Base-by-base conservation (phyloP, 2,888 invertebrate species). In the Neuroscelio doddi region DNA sequence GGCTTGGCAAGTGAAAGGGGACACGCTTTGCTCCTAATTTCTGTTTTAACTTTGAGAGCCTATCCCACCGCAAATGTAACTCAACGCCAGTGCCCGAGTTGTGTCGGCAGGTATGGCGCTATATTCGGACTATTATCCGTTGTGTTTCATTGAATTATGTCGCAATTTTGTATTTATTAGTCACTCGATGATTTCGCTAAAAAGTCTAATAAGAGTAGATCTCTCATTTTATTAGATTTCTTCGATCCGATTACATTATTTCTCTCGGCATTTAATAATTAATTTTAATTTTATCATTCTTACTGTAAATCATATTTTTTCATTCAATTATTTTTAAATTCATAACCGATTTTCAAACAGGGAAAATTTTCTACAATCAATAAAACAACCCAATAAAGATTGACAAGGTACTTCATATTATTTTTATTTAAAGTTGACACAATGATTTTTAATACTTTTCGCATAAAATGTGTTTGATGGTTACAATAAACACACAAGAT, bases 1-100 rank as follows among this genome's bases (percentile, higher is more conserved):
- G 76, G 83, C 82, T 83, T 82, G 79, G 82, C 80, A 84, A 83
- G 83, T 83, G 83, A 84, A 84, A 84, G 84, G 84, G 83, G 83
- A 83, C 82, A 84, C 78, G 81, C 78, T 81, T 78, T 82, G 81
- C 81, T 84, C 83, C 83, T 82, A 84, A 84, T 84, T 84, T 84
- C 82, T 82, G 83, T 72, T 78, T 81, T 77, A 78, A 78, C 78
- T 80, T 74, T 69, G 70, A 64, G 72, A 75, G 75, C 76, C 76
- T 76, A 76, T 71, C 66, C 67, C 69, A 57, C 51, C 52, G 65
- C 58, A 63, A 61, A 49, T 66, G 65, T 65, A 68, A 66, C 69
- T 70, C 67, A 59, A 67, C 62, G 63, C 65, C 64, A 52, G 45
- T 64, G 49, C 65, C 64, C 64, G 66, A 58, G 55, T 57, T 63